Base-by-base conservation (phyloP, 2,888 invertebrate genomes). In the Ganaspis brasiliensis region DNA sequence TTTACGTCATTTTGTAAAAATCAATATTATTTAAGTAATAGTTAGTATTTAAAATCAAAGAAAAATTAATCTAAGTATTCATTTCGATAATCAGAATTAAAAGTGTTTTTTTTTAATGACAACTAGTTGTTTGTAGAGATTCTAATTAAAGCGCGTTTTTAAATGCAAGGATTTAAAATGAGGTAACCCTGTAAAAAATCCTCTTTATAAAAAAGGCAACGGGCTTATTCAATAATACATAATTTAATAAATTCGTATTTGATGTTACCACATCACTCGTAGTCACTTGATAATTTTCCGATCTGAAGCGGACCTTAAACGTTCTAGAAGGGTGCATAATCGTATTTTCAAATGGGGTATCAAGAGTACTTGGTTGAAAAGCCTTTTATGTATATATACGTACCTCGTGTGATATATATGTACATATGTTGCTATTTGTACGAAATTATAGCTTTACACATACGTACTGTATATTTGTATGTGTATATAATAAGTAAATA, bases 291-390 rank as follows among this genome's bases (percentile, higher is more conserved):
- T 81, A 82, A 79, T 78, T 76, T 74, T 57, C 55, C 56, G 78
- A 71, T 52, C 40, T 57, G 9, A 37, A 72, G 45, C 61, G 72
- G 56, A 73, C 37, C 21, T 37, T 26, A 71, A 40, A 24, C 56
- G 45, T 24, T 31, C 52, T 31, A 21, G 40, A 14, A 63, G 40
- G 63, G 63, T 63, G 21, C 63, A 40, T 40, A 80, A 79, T 80
- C 75, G 80, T 80, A 79, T 80, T 78, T 82, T 82, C 72, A 75
- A 76, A 77, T 72, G 77, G 74, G 37, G n/a, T 52, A 74, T 61
- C 52, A 45, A 24, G 26, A 71, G 52, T 49, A 19, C 45, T 16
- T 71, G 49, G 49, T 19, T n/a, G 63, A 63, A 63, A 63, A 52
- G 52, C 52, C 10, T 52, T 49, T 49, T 49, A 49, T 49, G 16